Percentiles rank a stretch among this genome's conserved stretches.
Evolutionary conservation across 2,113 vertebrate genomes (phyloP).

Genomic region (Hemiscyllium ocellatum): DNA sequence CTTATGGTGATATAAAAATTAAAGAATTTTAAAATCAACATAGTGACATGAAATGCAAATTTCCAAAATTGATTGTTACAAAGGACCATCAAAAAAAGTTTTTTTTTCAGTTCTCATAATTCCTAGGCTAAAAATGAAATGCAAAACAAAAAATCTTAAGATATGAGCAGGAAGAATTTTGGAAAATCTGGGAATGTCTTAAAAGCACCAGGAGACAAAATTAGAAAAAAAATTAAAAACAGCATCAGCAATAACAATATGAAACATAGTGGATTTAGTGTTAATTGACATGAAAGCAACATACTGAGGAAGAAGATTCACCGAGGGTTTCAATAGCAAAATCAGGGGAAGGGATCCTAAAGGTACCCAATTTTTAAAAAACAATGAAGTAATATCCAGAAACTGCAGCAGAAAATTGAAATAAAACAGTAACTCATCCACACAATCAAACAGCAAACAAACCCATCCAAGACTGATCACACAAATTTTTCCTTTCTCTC

Average conservation of each 20-base stretch:
- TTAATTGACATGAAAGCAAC: not conserved
- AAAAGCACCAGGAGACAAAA: not conserved
- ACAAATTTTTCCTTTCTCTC: not conserved
- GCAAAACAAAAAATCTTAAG: not conserved
- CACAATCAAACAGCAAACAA: not conserved
- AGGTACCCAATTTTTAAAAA: not conserved
- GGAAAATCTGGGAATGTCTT: not conserved
- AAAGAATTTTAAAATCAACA: not conserved
- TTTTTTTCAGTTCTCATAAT: not conserved
- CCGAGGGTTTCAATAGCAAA: not conserved
- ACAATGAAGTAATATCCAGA: not conserved
- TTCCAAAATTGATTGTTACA: not conserved
- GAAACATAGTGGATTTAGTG: not conserved
- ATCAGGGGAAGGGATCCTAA: not conserved
- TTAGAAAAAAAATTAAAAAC: not conserved
- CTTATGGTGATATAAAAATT: not conserved
- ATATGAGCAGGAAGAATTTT: not conserved
- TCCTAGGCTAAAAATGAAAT: not conserved
- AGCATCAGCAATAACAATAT: not conserved
- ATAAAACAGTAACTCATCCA: not conserved
- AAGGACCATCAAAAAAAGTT: not conserved
- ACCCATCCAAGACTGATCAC: not conserved
- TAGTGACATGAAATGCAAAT: not conserved
- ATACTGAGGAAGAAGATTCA: not conserved
- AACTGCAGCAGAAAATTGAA: not conserved